Conservation (phyloP, 2,113 vertebrate genomes). For the Litocranius walleri region DNA sequence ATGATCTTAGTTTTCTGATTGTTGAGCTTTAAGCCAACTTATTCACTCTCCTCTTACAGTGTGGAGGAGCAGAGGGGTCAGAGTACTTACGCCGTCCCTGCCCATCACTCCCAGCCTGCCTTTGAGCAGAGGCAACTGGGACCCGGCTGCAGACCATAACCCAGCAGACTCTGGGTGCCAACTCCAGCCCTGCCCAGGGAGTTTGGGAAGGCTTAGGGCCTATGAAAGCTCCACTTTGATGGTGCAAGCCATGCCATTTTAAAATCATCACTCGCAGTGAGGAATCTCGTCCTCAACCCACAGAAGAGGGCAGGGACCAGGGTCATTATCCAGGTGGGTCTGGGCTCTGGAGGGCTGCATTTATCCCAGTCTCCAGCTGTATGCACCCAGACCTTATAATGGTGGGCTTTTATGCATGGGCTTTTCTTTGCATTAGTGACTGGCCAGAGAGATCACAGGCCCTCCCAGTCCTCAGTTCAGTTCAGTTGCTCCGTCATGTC, state of each 20-base stretch:
- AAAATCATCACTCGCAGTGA: slow-evolving; percentile 2
- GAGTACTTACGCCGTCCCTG: accelerated
- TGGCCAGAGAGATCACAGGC: not conserved
- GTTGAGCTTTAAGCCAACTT: too few relatives aligned
- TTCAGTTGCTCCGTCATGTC: too few relatives aligned
- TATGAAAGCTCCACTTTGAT: not conserved
- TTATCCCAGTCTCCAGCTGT: not conserved
- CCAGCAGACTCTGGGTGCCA: not conserved
- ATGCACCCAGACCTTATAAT: not conserved
- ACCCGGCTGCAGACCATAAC: not conserved
- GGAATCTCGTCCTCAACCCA: not conserved
- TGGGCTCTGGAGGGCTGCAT: not conserved
- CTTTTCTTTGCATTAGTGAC: slow-evolving; percentile 1
- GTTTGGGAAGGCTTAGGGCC: not conserved
- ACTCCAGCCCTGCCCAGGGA: not conserved
- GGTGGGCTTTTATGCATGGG: not conserved
- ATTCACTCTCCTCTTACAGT: too few relatives aligned
- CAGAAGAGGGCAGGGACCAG: not conserved
- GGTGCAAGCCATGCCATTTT: not conserved
- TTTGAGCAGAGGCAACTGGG: not conserved
- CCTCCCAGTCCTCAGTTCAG: not conserved
- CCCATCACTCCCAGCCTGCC: not conserved
- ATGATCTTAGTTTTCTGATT: too few relatives aligned
- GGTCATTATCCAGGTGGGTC: not conserved
- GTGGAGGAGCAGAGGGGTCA: not conserved